Evolutionary conservation across 2,888 invertebrate genomes (phyloP), one percentile per base, ranked within the genome.

Genomic region (Quadriops clusia): DNA sequence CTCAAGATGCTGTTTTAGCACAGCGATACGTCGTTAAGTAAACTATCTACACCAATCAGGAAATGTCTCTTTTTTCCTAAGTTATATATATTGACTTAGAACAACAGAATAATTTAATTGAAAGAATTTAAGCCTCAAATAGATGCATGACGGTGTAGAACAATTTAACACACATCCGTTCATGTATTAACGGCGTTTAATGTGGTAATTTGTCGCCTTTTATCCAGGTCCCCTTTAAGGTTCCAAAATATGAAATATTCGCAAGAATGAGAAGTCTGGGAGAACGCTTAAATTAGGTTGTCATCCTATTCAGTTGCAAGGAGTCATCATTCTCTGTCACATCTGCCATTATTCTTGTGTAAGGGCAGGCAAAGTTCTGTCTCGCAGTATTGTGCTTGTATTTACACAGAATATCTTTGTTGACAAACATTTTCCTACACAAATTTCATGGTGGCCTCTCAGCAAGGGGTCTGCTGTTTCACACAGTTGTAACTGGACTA

Each of bases 341-440:
- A 45, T 47, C 40, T 40, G 45, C 50, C 46, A 51, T 56, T 54
- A 53, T 53, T 48, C 47, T 47, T 47, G 39, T 42, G 21, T 33
- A 38, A 43, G 40, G 40, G 33, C 43, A 37, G 42, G 38, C 42
- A 36, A 34, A 41, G 33, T 38, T 35, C 35, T 41, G 40, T 38
- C 45, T 42, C 47, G 48, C 50, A 51, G 46, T 44, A 47, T 53
- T 52, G 49, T 54, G 41, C 43, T 46, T 50, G 54, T 56, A 58
- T 58, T 58, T 57, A 58, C 56, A 57, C 50, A 49, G 47, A 48
- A 49, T 51, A 54, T 52, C 53, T 56, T 50, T 60, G 60, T 60
- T 58, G 57, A 56, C 57, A 58, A 60, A 60, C 58, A 58, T 58
- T 56, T 54, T 56, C 52, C 49, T 50, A 56, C 51, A 54, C 48